Evolutionary conservation across 2,888 invertebrate genomes (phyloP).

Genomic region (Napeogenes sylphis): DNA sequence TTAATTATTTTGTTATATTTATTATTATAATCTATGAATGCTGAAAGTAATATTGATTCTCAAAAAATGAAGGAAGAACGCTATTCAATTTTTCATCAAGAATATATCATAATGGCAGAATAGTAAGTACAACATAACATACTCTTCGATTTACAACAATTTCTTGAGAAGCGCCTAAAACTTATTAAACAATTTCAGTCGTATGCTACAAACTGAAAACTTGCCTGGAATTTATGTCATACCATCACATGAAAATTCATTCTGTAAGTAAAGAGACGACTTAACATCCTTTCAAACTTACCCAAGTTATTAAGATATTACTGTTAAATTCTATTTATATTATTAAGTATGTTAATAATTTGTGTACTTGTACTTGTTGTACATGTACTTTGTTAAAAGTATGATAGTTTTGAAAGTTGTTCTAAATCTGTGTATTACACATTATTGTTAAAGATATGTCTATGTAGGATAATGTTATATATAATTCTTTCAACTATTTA

Average conservation of each 20-base stretch:
- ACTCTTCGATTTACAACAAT: background rate
- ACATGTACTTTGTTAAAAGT: background rate
- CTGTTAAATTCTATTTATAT: background rate
- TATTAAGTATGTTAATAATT: background rate
- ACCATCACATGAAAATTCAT: conserved; percentile 90
- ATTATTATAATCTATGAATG: conserved; percentile 47
- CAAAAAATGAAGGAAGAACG: conserved; percentile 82
- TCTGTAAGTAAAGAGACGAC: conserved; percentile 78
- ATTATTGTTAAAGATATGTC: no score
- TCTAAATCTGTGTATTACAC: background rate
- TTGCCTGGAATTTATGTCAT: conserved; percentile 94
- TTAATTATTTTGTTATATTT: conserved; percentile 2
- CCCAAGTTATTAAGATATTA: no score
- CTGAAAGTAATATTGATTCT: conserved; percentile 51
- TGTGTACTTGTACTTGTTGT: no score
- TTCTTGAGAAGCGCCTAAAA: background rate
- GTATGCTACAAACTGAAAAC: conserved; percentile 90
- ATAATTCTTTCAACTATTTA: no score
- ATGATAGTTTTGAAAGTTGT: background rate
- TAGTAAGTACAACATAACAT: conserved; percentile 81
- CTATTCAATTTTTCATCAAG: conserved; percentile 88
- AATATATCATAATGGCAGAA: conserved; percentile 94
- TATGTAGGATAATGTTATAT: no score
- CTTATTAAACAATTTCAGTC: conserved; percentile 76
- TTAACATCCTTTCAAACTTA: background rate